A percentile compares a stretch with the other conserved stretches of the same genome.
Conservation (phyloP, 2,797 vertebrate genomes). For the Xiphophorus birchmanni region DNA sequence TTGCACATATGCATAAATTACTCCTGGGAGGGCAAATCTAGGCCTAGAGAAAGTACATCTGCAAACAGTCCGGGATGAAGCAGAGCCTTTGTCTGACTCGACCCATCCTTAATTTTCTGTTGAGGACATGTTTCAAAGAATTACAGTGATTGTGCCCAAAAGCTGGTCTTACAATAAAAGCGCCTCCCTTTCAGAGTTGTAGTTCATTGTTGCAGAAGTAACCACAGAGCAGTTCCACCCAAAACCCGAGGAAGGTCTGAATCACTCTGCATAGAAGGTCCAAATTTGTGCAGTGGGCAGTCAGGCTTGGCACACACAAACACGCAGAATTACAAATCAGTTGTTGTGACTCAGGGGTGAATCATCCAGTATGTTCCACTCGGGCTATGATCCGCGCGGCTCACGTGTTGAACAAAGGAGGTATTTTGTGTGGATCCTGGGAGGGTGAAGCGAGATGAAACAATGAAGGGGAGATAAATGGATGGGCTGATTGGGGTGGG, state of each 20-base stretch:
- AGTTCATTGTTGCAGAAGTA: slow-evolving; percentile 45
- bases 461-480: slow-evolving; percentile 24
- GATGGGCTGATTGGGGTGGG: slow-evolving; percentile 6
- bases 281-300: slow-evolving; percentile 57
- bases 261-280: slow-evolving; percentile 67
- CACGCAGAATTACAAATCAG: slow-evolving; percentile 31
- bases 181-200: slow-evolving; percentile 22
- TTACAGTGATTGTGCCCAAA: slow-evolving; percentile 45
- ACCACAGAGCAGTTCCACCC: slow-evolving; percentile 75
- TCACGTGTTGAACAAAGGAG: slow-evolving; percentile 39
- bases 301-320: slow-evolving; percentile 34
- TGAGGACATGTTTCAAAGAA: slow-evolving; percentile 35
- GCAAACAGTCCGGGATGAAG: not conserved
- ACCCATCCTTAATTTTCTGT: slow-evolving; percentile 27
- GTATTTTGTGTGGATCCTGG: slow-evolving; percentile 22
- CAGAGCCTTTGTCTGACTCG: slow-evolving; percentile 17
- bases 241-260: slow-evolving; percentile 74
- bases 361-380: slow-evolving; percentile 64
- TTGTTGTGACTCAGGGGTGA: slow-evolving; percentile 64
- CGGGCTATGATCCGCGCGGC: slow-evolving; percentile 34
- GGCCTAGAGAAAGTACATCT: slow-evolving; percentile 3
- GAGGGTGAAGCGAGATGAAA: slow-evolving; percentile 24
- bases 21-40: slow-evolving; percentile 12
- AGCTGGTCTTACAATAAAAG: slow-evolving; percentile 29
- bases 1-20: slow-evolving; percentile 30